phyloP scores from a whole-genome alignment of 1,140 invertebrate species.

The Onthophagus taurus region DNA sequence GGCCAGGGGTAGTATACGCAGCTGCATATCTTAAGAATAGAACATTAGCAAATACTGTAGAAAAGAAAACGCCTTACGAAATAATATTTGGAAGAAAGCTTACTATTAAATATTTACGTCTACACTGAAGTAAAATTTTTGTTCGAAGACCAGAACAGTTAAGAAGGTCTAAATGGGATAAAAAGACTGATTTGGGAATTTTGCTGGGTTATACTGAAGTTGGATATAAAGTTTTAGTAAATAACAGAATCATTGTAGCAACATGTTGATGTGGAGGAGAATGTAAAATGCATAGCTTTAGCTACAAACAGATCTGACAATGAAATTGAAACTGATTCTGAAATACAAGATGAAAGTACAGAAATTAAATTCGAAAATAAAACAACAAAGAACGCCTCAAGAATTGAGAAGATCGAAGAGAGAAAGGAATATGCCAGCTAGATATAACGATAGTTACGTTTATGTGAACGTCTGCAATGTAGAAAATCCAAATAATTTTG shows the following conservation, averaged over 20 bases:
- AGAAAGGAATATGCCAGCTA: no score
- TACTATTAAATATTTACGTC: conserved; percentile 16
- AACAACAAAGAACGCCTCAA: no score
- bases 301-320: no score
- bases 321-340: no score
- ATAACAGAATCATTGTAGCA: conserved; percentile 5
- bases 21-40: conserved; percentile 31
- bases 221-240: conserved; percentile 22
- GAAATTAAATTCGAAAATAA: not conserved
- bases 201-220: conserved; percentile 23
- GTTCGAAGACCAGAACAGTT: conserved; percentile 14
- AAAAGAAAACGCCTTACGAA: conserved; percentile 19
- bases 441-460: no score
- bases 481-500: not conserved
- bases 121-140: conserved; percentile 21
- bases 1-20: conserved; percentile 27
- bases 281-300: conserved; percentile 2
- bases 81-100: conserved; percentile 18
- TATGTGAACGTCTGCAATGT: conserved; percentile 4
- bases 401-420: no score
- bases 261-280: conserved; percentile 13
- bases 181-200: conserved; percentile 8
- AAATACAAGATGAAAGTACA: not conserved
- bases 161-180: conserved; percentile 6
- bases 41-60: not conserved